These are phyloP conservation scores for Notodonta ziczac DNA, from an alignment of 2,888 invertebrate species.

Conservation along the genomic window DNA sequence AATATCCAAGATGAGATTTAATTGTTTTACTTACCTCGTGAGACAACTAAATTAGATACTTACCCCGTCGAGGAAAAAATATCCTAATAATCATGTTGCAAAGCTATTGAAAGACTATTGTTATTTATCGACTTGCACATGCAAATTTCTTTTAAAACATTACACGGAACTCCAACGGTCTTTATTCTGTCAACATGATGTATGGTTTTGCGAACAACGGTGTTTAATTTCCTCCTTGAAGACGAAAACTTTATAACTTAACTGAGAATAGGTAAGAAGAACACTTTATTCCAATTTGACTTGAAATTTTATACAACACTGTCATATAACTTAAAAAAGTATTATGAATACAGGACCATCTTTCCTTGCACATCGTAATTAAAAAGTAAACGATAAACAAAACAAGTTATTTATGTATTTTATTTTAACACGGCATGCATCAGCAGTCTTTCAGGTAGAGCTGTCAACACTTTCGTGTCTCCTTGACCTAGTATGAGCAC, in stretches of 20 bases:
- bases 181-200: constrained; percentile 28
- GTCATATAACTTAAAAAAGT: too few species aligned
- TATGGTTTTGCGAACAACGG: constrained; percentile 23
- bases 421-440: constrained; percentile 4
- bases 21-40: too few species aligned
- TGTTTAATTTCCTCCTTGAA: constrained; percentile 28
- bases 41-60: too few species aligned
- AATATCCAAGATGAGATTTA: too few species aligned
- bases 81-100: too few species aligned
- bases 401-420: not conserved
- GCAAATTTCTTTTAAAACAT: constrained; percentile 19
- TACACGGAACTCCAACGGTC: constrained; percentile 26
- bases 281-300: not conserved
- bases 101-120: constrained; percentile 7
- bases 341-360: too few species aligned
- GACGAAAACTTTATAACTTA: constrained; percentile 9
- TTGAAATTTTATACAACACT: too few species aligned
- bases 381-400: too few species aligned
- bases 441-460: constrained; percentile 16
- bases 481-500: constrained; percentile 20
- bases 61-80: too few species aligned
- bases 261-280: not conserved
- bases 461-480: constrained; percentile 25
- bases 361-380: too few species aligned
- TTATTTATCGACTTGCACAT: constrained; percentile 6